Evolutionary conservation across 2,797 vertebrate species (phyloP).

Genomic region (Onychomys arenicola): DNA sequence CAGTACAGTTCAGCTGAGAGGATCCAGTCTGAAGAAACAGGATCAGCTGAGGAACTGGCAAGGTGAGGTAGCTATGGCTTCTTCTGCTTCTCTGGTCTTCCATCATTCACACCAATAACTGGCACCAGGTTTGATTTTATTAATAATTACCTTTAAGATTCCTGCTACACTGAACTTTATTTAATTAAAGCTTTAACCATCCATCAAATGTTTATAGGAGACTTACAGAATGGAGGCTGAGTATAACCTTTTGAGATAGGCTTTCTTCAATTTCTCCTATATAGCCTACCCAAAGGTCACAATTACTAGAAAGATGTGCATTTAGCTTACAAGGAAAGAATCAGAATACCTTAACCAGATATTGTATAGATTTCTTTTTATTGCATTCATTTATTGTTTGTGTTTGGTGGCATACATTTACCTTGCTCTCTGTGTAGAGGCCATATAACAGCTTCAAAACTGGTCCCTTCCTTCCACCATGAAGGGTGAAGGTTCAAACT

Average conservation of each 20-base stretch:
- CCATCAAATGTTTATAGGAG: too few species aligned
- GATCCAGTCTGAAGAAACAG: too few species aligned
- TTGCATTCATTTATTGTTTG: background rate
- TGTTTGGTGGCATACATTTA: background rate
- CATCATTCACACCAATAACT: too few species aligned
- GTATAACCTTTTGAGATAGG: background rate
- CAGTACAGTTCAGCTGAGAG: too few species aligned
- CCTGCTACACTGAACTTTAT: too few species aligned
- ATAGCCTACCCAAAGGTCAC: background rate
- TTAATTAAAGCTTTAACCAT: too few species aligned
- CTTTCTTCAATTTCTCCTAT: background rate
- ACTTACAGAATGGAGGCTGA: background rate
- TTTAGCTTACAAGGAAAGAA: background rate
- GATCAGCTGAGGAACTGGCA: too few species aligned
- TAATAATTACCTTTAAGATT: too few species aligned
- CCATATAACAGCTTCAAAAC: background rate
- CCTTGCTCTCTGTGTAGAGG: background rate
- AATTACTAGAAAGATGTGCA: background rate
- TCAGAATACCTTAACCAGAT: background rate
- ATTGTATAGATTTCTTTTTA: background rate
- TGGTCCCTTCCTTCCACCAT: background rate
- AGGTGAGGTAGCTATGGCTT: too few species aligned
- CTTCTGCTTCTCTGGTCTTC: too few species aligned
- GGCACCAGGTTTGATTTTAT: too few species aligned
- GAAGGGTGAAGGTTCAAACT: background rate